phyloP scores from a whole-genome alignment of 37 sponge, comb jelly and placozoan species.

The Theonella swinhoei region DNA sequence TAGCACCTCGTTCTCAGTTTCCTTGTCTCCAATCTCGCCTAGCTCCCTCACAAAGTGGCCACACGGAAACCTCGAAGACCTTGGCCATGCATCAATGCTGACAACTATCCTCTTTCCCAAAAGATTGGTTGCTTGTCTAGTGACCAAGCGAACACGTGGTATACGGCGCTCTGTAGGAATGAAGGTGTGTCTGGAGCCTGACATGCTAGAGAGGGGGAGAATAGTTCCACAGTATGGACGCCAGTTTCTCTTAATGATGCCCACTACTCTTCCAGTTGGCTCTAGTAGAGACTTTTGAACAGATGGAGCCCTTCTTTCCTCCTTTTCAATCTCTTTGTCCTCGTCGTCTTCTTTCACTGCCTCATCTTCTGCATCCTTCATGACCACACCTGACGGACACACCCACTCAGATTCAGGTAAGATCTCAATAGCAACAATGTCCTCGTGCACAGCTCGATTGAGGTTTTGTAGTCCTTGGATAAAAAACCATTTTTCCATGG shows the following conservation, averaged over 20 bases:
- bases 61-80: conserved; percentile 78
- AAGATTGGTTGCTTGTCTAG: conserved; percentile 74
- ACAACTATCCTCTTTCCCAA: conserved; percentile 93
- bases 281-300: conserved; percentile 21
- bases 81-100: conserved; percentile 93
- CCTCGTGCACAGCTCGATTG: conserved; percentile 93
- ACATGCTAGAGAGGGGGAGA: conserved; percentile 54
- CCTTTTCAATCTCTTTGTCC: conserved; percentile 16
- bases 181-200: conserved; percentile 65
- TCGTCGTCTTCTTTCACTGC: conserved; percentile 2
- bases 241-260: conserved; percentile 91
- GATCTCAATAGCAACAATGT: conserved; percentile 90
- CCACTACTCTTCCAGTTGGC: conserved; percentile 87
- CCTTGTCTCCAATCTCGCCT: conserved; percentile 94
- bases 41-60: conserved; percentile 92
- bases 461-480: conserved; percentile 77
- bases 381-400: conserved; percentile 74
- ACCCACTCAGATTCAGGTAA: conserved; percentile 83
- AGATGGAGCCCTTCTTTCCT: background rate
- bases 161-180: conserved; percentile 86
- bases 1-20: conserved; percentile 94
- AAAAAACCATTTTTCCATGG: conserved; percentile 66
- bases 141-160: conserved; percentile 81
- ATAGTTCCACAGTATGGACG: conserved; percentile 94
- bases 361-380: conserved; percentile 46